Percentiles rank a stretch among this genome's conserved stretches.
Conservation (phyloP, 2,797 vertebrate species). For the Chelonia mydas region DNA sequence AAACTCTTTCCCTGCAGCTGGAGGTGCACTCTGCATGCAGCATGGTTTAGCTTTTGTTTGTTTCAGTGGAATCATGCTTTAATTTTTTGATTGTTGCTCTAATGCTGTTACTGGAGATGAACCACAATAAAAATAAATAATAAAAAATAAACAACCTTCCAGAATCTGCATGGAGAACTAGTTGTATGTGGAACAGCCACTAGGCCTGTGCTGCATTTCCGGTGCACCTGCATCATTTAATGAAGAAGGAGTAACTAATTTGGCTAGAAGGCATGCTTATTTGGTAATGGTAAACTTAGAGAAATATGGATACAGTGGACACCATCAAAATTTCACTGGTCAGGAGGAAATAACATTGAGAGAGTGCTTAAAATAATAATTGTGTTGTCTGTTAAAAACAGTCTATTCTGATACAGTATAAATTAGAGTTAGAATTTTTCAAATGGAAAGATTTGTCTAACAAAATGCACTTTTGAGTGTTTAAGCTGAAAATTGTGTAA, state of each 20-base stretch:
- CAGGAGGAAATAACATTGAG: background rate
- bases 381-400: background rate
- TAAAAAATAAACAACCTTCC: background rate
- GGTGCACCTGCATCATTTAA: background rate
- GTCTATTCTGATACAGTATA: background rate
- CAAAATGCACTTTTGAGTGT: background rate
- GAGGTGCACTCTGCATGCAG: background rate
- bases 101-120: constrained; percentile 15
- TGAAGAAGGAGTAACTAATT: constrained; percentile 8
- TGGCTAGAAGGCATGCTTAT: background rate
- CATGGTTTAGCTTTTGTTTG: constrained; percentile 29
- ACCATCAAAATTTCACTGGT: background rate
- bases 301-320: background rate
- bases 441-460: background rate
- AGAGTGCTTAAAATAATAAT: background rate
- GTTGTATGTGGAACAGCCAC: background rate
- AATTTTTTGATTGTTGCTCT: constrained; percentile 40
- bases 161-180: background rate
- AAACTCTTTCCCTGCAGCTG: background rate
- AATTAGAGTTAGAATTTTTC: background rate
- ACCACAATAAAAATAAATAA: background rate
- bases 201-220: background rate
- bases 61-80: constrained; percentile 25
- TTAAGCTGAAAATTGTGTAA: background rate
- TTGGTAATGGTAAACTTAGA: background rate